Evolutionary conservation across 2,888 invertebrate species (phyloP).

Genomic region (Drosophila longiperda): DNA sequence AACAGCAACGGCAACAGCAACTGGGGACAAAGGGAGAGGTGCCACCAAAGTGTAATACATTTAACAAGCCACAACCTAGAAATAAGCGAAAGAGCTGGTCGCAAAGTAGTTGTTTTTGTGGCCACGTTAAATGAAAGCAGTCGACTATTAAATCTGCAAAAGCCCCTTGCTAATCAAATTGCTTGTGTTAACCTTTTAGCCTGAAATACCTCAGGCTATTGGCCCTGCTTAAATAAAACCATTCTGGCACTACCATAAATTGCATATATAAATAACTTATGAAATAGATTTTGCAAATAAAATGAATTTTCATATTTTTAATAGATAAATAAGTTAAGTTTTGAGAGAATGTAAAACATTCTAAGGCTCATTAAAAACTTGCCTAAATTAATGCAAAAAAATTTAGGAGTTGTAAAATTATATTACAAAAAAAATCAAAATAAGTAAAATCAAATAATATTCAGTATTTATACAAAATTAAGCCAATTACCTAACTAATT

Average conservation of each 20-base stretch:
- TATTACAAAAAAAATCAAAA: background rate
- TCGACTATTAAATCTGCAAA: conserved; percentile 14
- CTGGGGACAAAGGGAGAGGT: conserved; percentile 23
- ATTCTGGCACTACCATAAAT: background rate
- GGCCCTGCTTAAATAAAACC: background rate
- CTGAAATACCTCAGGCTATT: background rate
- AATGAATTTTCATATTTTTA: background rate
- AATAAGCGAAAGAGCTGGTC: conserved; percentile 13
- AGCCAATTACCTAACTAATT: background rate
- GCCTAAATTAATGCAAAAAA: background rate
- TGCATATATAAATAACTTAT: background rate
- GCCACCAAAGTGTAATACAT: conserved; percentile 39
- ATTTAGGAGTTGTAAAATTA: background rate
- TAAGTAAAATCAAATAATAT: background rate
- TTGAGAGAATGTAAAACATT: no score
- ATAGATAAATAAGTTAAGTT: background rate
- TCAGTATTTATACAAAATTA: background rate
- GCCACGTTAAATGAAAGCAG: conserved; percentile 25
- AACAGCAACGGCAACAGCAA: conserved; percentile 14
- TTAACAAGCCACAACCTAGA: conserved; percentile 22
- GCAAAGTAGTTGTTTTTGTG: conserved; percentile 11
- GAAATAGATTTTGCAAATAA: background rate
- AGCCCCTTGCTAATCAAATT: conserved; percentile 13
- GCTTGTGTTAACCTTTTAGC: conserved; percentile 5
- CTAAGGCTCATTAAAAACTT: no score